phyloP scores from a whole-genome alignment of 2,888 invertebrate genomes.

The Ichneumon xanthorius region DNA sequence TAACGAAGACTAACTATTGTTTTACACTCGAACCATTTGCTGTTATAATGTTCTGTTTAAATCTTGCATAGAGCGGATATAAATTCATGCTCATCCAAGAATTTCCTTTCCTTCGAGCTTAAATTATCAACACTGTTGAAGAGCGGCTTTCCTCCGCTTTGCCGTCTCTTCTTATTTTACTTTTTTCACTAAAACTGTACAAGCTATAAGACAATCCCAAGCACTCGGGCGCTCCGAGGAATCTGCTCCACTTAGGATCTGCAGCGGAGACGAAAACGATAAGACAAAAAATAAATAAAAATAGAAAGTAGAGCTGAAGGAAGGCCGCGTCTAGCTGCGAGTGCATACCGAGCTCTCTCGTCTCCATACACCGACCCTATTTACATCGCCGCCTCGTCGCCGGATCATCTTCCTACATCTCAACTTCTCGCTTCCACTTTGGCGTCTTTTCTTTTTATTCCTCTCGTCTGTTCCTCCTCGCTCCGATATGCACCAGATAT shows the following conservation, averaged over 20 bases:
- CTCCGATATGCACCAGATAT: constrained; percentile 78
- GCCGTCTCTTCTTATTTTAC: neutral
- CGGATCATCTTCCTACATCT: constrained; percentile 23
- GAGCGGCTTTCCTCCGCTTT: neutral
- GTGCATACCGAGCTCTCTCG: neutral
- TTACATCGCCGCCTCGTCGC: neutral
- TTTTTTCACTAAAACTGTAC: neutral
- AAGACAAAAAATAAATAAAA: neutral
- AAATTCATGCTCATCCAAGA: too few species aligned
- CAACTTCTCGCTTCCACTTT: constrained; percentile 27
- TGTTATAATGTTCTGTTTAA: too few species aligned
- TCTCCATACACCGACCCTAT: neutral
- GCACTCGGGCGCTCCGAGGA: neutral
- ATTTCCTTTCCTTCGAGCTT: neutral
- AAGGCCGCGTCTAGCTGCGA: neutral
- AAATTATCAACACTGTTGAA: neutral
- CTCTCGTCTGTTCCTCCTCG: constrained; percentile 30
- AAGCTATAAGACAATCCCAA: neutral
- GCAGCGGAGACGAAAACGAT: constrained; percentile 9
- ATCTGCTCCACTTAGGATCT: neutral
- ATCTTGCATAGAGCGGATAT: too few species aligned
- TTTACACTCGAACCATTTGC: too few species aligned
- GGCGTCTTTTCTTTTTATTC: constrained; percentile 11
- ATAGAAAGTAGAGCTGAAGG: neutral
- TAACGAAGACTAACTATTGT: too few species aligned